Base-by-base conservation (phyloP, 2,113 vertebrate genomes). In the Vicugna pacos region DNA sequence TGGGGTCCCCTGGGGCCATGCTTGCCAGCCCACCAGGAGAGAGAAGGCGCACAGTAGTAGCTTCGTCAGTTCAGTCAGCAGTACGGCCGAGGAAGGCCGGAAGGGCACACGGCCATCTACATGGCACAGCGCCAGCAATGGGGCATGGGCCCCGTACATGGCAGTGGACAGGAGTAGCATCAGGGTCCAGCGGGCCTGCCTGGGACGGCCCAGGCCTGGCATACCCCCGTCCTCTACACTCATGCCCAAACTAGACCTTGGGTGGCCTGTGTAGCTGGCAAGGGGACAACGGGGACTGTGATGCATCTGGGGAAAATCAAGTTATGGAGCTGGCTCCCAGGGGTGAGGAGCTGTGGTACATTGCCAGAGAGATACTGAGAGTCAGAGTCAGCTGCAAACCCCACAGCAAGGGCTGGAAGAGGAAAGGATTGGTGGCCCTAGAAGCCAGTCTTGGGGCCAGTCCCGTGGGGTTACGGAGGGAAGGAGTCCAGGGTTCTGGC, bases 141-240 rank as follows among this genome's bases (percentile, higher is more conserved):
- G 99, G 0, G 99, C 99, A 4, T 99, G 99, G 62, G 99, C 99
- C 84, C 99, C 99, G 0, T 99, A 99, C 94, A 99, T 99, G 72
- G 98, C 81, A 64, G 99, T 98, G 16, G 99, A 99, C 0, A 99
- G 85, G 13, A 98, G 81, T 38, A 99, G 97, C 97, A 99, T 98
- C 91, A 98, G 95, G 0, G 81, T 98, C 99, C 99, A 99, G 60
- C 28, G 98, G 96, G 26, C 97, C 96, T 89, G 89, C 96, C 73
- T 20, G 91, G 38, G 96, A 76, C 92, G 98, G 94, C 12, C 83
- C 48, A 77, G 86, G 81, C 97, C 65, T 77, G 95, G 83, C 69
- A 90, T 6, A 65, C 94, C 97, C 81, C 97, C 97, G 6, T 98
- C 95, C 60, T 97, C 97, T 92, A 97, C 52, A 93, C 65, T 97